A percentile compares a stretch with the other conserved stretches of the same genome.
These are phyloP conservation scores for Percina caprodes DNA, from an alignment of 2,113 vertebrate species.

Conservation along the genomic window DNA sequence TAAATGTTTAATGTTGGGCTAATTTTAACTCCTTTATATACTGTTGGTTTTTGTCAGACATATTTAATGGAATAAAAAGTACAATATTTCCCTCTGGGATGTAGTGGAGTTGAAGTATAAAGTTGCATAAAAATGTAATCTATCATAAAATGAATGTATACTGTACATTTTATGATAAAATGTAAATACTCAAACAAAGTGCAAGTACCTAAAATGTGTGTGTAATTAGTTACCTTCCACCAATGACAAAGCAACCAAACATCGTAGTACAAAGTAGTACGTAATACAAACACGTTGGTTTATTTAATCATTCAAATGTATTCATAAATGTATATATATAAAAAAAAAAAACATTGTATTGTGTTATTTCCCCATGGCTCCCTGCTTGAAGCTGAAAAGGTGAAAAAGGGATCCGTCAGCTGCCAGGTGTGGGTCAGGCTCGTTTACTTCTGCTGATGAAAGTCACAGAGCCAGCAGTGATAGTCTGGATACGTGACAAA, in stretches of 20 bases:
- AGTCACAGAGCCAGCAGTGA: constrained; percentile 80
- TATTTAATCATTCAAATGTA: constrained; percentile 3
- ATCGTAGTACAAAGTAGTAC: too few relatives aligned
- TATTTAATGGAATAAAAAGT: background rate
- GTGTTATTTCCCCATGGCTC: background rate
- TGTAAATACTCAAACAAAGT: background rate
- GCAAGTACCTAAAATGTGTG: background rate
- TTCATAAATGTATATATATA: constrained; percentile 1
- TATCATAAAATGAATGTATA: too few relatives aligned
- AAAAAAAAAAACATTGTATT: too few relatives aligned
- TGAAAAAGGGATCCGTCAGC: background rate
- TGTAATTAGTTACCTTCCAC: background rate
- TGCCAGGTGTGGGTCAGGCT: constrained; percentile 50
- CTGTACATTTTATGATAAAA: too few relatives aligned
- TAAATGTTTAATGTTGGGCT: background rate
- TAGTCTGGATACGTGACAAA: constrained; percentile 74
- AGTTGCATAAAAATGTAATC: too few relatives aligned
- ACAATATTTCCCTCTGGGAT: background rate
- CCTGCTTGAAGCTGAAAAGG: background rate
- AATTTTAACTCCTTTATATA: background rate
- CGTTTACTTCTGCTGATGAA: constrained; percentile 85
- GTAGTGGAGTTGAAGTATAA: background rate
- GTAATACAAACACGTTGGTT: background rate
- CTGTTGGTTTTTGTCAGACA: background rate
- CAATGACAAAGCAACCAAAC: background rate